phyloP scores from a whole-genome alignment of 2,113 vertebrate genomes.

The Eurystomus gularis region DNA sequence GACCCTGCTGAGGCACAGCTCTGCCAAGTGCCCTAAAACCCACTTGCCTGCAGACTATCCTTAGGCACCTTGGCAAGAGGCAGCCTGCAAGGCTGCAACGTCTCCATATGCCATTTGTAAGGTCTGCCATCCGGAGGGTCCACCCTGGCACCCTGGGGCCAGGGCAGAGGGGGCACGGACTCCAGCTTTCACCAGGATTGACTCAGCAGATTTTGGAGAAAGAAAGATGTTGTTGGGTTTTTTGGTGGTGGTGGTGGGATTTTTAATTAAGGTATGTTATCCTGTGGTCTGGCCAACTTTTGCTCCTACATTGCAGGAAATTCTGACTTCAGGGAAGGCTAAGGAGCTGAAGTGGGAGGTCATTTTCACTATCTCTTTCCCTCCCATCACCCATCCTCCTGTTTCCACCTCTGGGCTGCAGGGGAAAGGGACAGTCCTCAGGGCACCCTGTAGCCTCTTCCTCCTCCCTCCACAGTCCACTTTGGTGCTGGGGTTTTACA shows the following conservation, averaged over 20 bases:
- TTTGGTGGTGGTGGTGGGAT: background rate
- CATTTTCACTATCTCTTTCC: fast-evolving
- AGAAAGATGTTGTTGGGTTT: too few species aligned
- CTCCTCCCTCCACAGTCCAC: background rate
- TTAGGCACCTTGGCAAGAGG: background rate
- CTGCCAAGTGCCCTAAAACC: background rate
- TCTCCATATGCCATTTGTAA: background rate
- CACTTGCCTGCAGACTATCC: background rate
- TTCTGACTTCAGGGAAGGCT: background rate
- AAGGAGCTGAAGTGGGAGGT: background rate
- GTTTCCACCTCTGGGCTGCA: background rate
- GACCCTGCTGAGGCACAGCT: background rate
- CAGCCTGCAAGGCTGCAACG: background rate
- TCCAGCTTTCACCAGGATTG: background rate
- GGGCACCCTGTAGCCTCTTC: too few species aligned
- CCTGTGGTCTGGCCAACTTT: background rate
- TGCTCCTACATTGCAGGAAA: background rate
- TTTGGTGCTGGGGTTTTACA: fast-evolving
- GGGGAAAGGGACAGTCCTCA: fast-evolving
- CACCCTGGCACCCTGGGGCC: fast-evolving
- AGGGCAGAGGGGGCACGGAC: background rate
- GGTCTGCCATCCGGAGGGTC: background rate
- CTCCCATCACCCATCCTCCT: background rate
- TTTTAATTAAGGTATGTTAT: background rate
- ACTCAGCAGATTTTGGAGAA: background rate